Evolutionary conservation across 2,797 vertebrate species (phyloP).

Genomic region (Petrocephalus schoutedeni): DNA sequence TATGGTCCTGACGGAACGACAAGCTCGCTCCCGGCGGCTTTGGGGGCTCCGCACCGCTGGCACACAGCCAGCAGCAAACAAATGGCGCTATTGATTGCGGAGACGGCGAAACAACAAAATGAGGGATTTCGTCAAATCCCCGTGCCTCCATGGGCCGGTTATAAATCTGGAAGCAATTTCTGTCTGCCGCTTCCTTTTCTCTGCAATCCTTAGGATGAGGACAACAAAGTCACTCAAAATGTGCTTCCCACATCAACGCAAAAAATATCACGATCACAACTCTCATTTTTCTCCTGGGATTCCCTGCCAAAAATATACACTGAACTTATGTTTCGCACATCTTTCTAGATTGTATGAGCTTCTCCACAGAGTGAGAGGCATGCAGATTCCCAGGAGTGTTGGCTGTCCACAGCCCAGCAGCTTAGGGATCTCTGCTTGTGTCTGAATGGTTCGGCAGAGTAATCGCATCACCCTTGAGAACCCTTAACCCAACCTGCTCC

Average conservation of each 20-base stretch:
- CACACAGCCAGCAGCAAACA: constrained; percentile 53
- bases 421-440: not conserved
- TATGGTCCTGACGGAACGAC: constrained; percentile 52
- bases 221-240: not conserved
- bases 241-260: not conserved
- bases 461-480: not conserved
- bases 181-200: not conserved
- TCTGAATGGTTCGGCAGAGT: not conserved
- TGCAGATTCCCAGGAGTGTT: not conserved
- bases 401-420: not conserved
- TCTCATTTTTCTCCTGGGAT: not conserved
- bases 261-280: not conserved
- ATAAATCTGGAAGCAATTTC: not conserved
- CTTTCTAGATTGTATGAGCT: not conserved
- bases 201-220: not conserved
- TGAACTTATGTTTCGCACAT: not conserved
- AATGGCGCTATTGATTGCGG: constrained; percentile 54
- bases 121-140: not conserved
- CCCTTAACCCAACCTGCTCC: not conserved
- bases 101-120: constrained; percentile 26
- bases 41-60: constrained; percentile 54
- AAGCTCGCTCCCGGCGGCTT: constrained; percentile 45
- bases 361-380: not conserved
- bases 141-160: not conserved
- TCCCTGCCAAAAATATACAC: not conserved